Conservation (phyloP, 37 sponge, comb jelly and placozoan species). For the Spongia lamella region DNA sequence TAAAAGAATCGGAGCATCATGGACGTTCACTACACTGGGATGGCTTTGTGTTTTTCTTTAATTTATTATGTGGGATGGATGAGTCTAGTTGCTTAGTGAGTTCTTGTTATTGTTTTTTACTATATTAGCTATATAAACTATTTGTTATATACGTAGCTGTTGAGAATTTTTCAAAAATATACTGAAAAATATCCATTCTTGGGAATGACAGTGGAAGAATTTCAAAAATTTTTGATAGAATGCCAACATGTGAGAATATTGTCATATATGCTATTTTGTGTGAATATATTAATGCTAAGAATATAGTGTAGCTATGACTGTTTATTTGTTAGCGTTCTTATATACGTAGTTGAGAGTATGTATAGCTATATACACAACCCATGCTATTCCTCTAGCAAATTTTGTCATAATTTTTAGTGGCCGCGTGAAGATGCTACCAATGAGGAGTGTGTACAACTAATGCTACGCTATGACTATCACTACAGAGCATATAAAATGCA, state of each 20-base stretch:
- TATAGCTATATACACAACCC: too few relatives aligned
- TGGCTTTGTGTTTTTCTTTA: conserved; percentile 59
- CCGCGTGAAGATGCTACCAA: conserved; percentile 3
- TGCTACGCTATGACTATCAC: conserved; percentile 56
- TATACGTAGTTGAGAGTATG: too few relatives aligned
- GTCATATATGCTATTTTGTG: too few relatives aligned
- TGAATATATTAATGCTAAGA: too few relatives aligned
- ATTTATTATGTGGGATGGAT: conserved; percentile 44
- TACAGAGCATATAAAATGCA: conserved; percentile 65
- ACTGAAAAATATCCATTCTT: conserved; percentile 35
- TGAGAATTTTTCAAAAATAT: conserved; percentile 44
- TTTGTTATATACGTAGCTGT: conserved; percentile 30
- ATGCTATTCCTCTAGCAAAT: conserved; percentile 62
- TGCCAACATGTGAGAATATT: conserved; percentile 48
- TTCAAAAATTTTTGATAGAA: conserved; percentile 47
- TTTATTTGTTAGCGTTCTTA: too few relatives aligned
- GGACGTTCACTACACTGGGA: conserved; percentile 64
- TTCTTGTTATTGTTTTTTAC: neutral
- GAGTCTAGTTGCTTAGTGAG: conserved; percentile 16
- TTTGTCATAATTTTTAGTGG: conserved; percentile 62
- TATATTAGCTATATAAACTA: too few relatives aligned
- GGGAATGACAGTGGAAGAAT: conserved; percentile 66
- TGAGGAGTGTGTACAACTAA: conserved; percentile 7
- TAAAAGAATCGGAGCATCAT: conserved; percentile 18
- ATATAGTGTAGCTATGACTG: too few relatives aligned